These are phyloP conservation scores for Shinisaurus crocodilurus DNA, from an alignment of 2,113 vertebrate genomes.

Conservation along the genomic window DNA sequence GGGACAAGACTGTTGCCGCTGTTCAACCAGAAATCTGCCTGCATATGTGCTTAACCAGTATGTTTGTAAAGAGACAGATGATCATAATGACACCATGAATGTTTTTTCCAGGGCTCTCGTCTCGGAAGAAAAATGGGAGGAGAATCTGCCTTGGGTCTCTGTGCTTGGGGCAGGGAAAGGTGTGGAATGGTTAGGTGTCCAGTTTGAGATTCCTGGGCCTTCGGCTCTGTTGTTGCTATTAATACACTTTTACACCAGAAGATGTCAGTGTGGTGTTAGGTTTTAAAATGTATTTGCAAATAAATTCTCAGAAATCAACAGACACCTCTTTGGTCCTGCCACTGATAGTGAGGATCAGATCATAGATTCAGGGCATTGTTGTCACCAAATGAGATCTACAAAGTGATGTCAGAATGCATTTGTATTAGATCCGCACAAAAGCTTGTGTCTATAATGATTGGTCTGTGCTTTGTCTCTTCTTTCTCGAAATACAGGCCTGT, in stretches of 20 bases:
- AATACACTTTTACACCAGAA: not conserved
- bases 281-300: not conserved
- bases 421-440: not conserved
- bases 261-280: constrained; percentile 6
- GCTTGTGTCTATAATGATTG: not conserved
- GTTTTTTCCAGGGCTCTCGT: too few relatives aligned
- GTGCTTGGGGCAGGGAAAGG: not conserved
- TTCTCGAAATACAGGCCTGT: too few relatives aligned
- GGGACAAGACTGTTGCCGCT: not conserved
- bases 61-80: too few relatives aligned
- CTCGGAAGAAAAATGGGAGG: not conserved
- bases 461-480: not conserved
- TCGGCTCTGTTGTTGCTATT: not conserved
- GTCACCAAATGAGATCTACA: not conserved
- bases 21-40: not conserved
- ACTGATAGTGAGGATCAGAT: too few relatives aligned
- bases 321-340: not conserved
- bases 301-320: not conserved
- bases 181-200: not conserved
- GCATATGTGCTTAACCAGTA: not conserved
- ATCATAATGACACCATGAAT: too few relatives aligned
- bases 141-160: too few relatives aligned
- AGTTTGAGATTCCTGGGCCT: not conserved
- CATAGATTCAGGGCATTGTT: too few relatives aligned
- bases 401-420: not conserved